These are phyloP conservation scores for Cyprinodon diabolis DNA, from an alignment of 2,797 vertebrate species.

Conservation along the genomic window DNA sequence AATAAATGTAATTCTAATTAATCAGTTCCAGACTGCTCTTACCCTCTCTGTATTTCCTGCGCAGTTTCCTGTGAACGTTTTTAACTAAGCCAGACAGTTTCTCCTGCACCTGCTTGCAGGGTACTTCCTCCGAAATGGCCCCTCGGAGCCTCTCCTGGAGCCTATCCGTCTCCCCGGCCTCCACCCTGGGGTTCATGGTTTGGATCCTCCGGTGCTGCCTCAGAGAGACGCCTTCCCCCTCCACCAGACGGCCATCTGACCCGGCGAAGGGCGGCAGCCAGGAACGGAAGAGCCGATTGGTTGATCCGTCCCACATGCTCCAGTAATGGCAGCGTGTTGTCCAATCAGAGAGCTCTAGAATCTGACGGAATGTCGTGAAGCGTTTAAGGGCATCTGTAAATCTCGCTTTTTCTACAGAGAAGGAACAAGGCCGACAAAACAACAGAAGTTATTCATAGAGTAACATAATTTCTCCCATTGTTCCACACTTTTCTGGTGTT, in stretches of 20 bases:
- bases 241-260: conserved; percentile 47
- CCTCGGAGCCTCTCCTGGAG: conserved; percentile 43
- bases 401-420: fast-evolving
- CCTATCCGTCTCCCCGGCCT: conserved; percentile 69
- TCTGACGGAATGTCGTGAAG: conserved; percentile 5
- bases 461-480: background rate
- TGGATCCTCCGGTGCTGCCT: conserved; percentile 50
- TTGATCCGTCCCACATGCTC: conserved; percentile 12
- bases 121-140: conserved; percentile 55
- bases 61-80: conserved; percentile 93
- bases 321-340: conserved; percentile 49
- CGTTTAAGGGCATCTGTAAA: conserved; percentile 40
- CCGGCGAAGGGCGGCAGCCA: conserved; percentile 51
- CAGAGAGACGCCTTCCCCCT: conserved; percentile 40
- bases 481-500: background rate
- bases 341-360: conserved; percentile 63
- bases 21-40: conserved; percentile 43
- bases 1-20: no score
- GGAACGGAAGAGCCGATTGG: conserved; percentile 68
- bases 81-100: conserved; percentile 95
- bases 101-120: conserved; percentile 86
- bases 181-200: conserved; percentile 78
- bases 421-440: background rate
- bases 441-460: background rate
- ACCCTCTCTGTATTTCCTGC: conserved; percentile 98